Evolutionary conservation across 2,797 vertebrate species (phyloP), one percentile per base, ranked within the genome.

Genomic region (Mallotus villosus): DNA sequence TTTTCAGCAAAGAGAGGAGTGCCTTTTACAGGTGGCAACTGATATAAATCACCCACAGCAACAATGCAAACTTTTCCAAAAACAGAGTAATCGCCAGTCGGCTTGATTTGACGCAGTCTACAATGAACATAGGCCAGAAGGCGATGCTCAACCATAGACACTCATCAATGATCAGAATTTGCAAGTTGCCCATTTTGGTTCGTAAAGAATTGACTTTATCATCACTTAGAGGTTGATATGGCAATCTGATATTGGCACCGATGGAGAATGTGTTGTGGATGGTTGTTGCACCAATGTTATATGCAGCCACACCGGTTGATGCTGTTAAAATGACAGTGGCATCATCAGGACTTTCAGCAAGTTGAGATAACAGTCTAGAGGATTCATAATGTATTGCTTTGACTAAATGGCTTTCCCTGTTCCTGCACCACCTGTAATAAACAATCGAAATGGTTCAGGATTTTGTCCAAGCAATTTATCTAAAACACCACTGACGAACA

Each of bases 141-240:
- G 22, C 66, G 74, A 16, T 82, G 73, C 37, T 76, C 70, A 0
- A 83, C 71, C 73, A 81, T 78, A 0, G 75, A 78, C n/a, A 86
- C 81, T 82, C 71, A 77, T 82, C 75, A 24, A 75, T 73, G 1
- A 84, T 81, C 2, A 74, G 9, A 19, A 84, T 62, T 29, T 76
- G 67, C 0, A 86, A 1, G 27, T 76, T 68, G 37, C 66, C 25
- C 4, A 80, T 53, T 46, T 73, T 79, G 0, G 34, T 53, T 34
- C 62, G 21, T 2, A 82, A 59, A 2, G 71, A 63, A 63, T 81
- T 82, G 0, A 74, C n/a, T 2, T 78, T 75, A 1, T 82, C 73
- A 14, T 80, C 72, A 5, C 71, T 62, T 1, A 79, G 53, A 34
- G 80, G 72, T 4, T 57, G 41, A 27, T 72, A 79, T 1, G 76